Percentiles rank a stretch among this genome's conserved stretches.
phyloP scores from a whole-genome alignment of 2,888 invertebrate species.

The Acanthosepion lycidas region DNA sequence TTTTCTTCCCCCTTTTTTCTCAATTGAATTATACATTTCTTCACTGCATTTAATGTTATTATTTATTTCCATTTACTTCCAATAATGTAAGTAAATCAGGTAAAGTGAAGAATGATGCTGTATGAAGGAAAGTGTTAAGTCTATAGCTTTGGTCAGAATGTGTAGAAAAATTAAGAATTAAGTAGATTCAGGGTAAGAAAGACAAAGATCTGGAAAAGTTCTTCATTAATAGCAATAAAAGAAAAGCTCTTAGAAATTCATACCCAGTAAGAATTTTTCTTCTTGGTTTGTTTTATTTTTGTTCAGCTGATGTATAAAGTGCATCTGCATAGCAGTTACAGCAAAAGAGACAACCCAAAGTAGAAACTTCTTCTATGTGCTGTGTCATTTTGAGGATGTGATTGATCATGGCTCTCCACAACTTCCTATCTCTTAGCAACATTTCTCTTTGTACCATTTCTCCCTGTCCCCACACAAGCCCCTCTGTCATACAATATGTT shows the following conservation, averaged over 20 bases:
- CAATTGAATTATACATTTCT: background rate
- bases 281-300: background rate
- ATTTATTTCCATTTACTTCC: background rate
- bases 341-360: too few species aligned
- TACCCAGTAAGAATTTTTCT: background rate
- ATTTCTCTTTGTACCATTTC: too few species aligned
- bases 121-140: background rate
- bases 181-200: background rate
- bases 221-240: background rate
- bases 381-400: too few species aligned
- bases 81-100: constrained; percentile 17
- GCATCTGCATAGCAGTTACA: background rate
- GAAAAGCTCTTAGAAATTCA: background rate
- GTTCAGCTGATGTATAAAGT: background rate
- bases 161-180: background rate
- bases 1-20: background rate
- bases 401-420: too few species aligned
- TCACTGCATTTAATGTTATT: background rate
- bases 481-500: too few species aligned
- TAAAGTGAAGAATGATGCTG: background rate
- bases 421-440: too few species aligned
- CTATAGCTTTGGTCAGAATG: background rate
- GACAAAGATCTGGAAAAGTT: background rate
- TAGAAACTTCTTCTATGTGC: background rate
- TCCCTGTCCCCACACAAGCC: too few species aligned